Evolutionary conservation across 2,113 vertebrate species (phyloP), one percentile per base, ranked within the genome.

Genomic region (Echinops telfairi): DNA sequence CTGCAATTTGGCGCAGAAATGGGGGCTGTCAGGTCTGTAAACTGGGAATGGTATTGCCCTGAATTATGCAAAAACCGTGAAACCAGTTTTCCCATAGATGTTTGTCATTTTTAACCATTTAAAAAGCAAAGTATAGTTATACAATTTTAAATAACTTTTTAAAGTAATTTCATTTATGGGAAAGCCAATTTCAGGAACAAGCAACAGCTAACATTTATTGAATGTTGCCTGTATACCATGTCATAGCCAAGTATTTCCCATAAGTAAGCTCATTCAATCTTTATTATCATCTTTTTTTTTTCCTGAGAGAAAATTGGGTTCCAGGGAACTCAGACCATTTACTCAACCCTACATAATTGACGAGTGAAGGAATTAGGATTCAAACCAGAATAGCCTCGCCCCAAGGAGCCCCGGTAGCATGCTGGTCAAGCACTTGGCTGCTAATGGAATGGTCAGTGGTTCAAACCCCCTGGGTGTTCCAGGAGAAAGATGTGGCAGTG

Each of bases 141-240:
- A 53, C 27, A 73, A 62, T 89, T 90, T 83, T 58, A 82, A 83
- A 79, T 73, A 60, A 66, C 23, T 89, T 73, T 43, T 4, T 7
- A 53, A 62, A 62, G 60, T 29, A 25, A 86, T 47, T 73, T 70
- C 6, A 14, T 57, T 78, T 90, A 71, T 66, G n/a, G 68, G 62
- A 91, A 93, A 91, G 15, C 36, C 76, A 9, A 2, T 71, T 91
- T n/a, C 25, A 83, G 73, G n/a, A 77, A 38, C 36, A 88, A 70
- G n/a, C 40, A 68, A 27, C 31, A 31, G 23, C 57, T 73, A 70
- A 57, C 5, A 53, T 57, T 87, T 31, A 78, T 31, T 85, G 3
- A 62, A 71, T 17, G n/a, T 60, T 90, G 31, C 5, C 71, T 81
- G 0, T 57, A 40, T 70, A 19, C 38, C 29, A 60, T 58, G 47